Base-by-base conservation (phyloP, 2,888 invertebrate genomes). In the Barypeithes pellucidus region DNA sequence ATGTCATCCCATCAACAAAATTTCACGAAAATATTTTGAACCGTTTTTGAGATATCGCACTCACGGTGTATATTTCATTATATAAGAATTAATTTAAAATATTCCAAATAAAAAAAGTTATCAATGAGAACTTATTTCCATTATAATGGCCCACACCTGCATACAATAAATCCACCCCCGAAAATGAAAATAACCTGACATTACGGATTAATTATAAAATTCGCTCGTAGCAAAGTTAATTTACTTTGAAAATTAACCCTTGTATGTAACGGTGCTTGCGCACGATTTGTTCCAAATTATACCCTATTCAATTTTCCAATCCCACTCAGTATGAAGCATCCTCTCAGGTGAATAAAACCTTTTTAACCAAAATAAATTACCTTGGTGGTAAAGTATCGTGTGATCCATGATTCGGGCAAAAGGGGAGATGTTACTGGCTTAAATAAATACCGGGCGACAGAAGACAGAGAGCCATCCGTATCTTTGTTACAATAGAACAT, bases 171-270 rank as follows among this genome's bases (percentile, higher is more conserved):
- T 14, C 14, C 14, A 43, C 43, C 43, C 14, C 5, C 14, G 9
- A 45, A 45, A 18, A 18, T 45, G 9, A 45, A 45, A 18, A 18
- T 45, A 45, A 18, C 18, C 16, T 9, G 2, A 16, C 8, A 18
- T 9, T 47, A 47, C 11, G 43, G 43, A 50, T n/a, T 50, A n/a
- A 22, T 24, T 50, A 50, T 24, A 24, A 50, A 50, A 50, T 22
- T 12, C 50, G 20, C 12, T 7, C 4, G 1, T 5, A 29, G 50
- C 24, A 22, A 50, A 12, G 50, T 24, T 50, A 24, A 50, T 50
- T 22, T 50, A 20, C 50, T 50, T 50, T 50, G 24, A 50, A 50
- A 50, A 50, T 50, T 50, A 50, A 50, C 50, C 50, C 22, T 50
- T 47, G 9, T 47, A 47, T 20, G 47, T 47, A 47, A 14, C 47